Base-by-base conservation (phyloP, 1,140 invertebrate genomes). In the Scylla paramamosain region DNA sequence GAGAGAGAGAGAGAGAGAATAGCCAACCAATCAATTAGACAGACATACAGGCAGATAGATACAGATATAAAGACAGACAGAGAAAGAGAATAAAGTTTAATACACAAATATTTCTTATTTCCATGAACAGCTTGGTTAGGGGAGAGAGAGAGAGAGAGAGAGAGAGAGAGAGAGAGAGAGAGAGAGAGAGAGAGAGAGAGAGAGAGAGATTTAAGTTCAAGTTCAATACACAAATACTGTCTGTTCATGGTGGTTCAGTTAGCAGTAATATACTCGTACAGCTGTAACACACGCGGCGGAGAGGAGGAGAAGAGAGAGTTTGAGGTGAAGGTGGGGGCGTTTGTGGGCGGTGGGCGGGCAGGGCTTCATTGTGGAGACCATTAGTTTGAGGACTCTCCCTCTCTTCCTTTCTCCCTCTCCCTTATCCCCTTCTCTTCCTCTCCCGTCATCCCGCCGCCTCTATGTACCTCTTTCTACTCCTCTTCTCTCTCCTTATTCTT, bases 361-460 rank as follows among this genome's bases (percentile, higher is more conserved):
- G 31, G 45, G 39, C 45, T 87, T 87, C 12, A 16, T 28, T 25
- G n/a, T 8, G 48, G 46, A 39, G 10, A 29, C 87, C 46, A 45
- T 88, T 88, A 88, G 32, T 88, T 48, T 45, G 29, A 88, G 87
- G 32, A 45, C 87, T 39, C 87, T 39, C 31, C n/a, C 87, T 45
- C 7, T 6, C 32, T 32, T 32, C 4, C 29, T 10, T 20, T 46
- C 20, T 20, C 16, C 32, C 16, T 8, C 32, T 20, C 32, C 88
- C 32, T 90, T 28, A 14, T 28, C 1, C 32, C 32, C 87, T 45
- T 46, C n/a, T 28, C 28, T 31, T 8, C 28, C 28, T 28, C 77
- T 8, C 8, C 28, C 8, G 20, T 28, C 16, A 4, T 28, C 28
- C 16, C 77, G 3, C 28, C 77, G 16, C 28, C 77, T 28, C 16